Evolutionary conservation across 2,797 vertebrate species (phyloP), one percentile per base, ranked within the genome.

Genomic region (Sebastes itinus): DNA sequence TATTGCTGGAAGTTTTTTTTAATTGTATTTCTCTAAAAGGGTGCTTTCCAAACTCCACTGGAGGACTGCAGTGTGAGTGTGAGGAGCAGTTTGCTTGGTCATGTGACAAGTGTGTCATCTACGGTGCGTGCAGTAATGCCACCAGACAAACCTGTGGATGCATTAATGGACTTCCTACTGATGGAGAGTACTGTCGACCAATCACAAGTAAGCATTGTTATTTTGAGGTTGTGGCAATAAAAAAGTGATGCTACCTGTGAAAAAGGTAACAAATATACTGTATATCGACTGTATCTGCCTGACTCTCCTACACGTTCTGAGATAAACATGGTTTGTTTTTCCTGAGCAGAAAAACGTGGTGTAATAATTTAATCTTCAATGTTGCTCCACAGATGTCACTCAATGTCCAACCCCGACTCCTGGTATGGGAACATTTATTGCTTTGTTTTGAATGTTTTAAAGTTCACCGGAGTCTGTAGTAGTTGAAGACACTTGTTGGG

Each of bases 61-160:
- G 75, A 69, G 32, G 5, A 18, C 20, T 14, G 9, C 77, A 72
- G 64, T 92, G 91, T 82, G 27, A 72, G 7, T 92, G 91, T 83
- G 87, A 91, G 75, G 58, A 85, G 2, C 13, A 52, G 7, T 92
- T 76, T 75, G 68, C 67, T 14, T 93, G 84, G 85, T 60, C 90
- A 61, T 91, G 88, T 88, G 83, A 87, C 66, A 74, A 35, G n/a
- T 92, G 91, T 72, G 3, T 6, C 22, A 7, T 0, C 10, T 80
- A 82, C 1, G 28, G 59, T n/a, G 13, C 14, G 0, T 93, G 92
- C 59, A 33, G 6, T 14, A 71, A 67, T 22, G 8, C 13, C 3
- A 74, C 32, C 2, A 28, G 7, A 16, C 25, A n/a, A 28, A 68
- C 38, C 16, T 93, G 92, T 42, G 20, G 3, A 0, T 91, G 88